Percentiles rank a stretch among this genome's conserved stretches.
Evolutionary conservation across 2,888 invertebrate genomes (phyloP).

Genomic region (Tiliacea citrago): DNA sequence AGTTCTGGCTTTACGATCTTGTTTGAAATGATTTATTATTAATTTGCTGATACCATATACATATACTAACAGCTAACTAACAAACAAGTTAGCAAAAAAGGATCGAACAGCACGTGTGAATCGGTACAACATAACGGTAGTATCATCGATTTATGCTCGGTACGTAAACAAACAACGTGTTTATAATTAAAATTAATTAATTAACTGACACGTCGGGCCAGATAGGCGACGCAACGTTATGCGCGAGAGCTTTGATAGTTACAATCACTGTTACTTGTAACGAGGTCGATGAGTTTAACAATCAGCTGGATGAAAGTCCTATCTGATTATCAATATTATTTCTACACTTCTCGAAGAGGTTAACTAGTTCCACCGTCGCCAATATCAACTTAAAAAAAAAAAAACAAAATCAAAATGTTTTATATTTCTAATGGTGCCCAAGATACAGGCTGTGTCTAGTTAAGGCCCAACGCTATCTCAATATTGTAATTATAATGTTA

Average conservation of each 20-base stretch:
- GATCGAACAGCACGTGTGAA: conserved; percentile 23
- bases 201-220: conserved; percentile 29
- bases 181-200: conserved; percentile 47
- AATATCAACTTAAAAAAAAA: no score
- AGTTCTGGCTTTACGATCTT: conserved; percentile 24
- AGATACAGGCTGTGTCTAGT: no score
- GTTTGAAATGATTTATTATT: conserved; percentile 24
- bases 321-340: conserved; percentile 6
- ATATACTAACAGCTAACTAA: neutral
- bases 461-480: no score
- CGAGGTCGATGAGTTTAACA: conserved; percentile 46
- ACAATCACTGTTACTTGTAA: conserved; percentile 40
- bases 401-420: no score
- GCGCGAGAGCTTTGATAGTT: conserved; percentile 49
- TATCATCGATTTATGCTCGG: conserved; percentile 18
- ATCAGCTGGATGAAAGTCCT: conserved; percentile 45
- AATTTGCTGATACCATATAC: neutral
- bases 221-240: conserved; percentile 36
- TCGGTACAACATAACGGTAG: neutral
- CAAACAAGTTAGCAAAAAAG: neutral
- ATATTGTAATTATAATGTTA: no score
- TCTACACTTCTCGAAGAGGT: no score
- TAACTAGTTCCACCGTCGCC: no score
- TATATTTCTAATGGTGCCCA: no score
- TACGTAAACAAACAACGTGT: conserved; percentile 20